Conservation (phyloP, 2,888 invertebrate genomes). For the Lutraria lutraria region DNA sequence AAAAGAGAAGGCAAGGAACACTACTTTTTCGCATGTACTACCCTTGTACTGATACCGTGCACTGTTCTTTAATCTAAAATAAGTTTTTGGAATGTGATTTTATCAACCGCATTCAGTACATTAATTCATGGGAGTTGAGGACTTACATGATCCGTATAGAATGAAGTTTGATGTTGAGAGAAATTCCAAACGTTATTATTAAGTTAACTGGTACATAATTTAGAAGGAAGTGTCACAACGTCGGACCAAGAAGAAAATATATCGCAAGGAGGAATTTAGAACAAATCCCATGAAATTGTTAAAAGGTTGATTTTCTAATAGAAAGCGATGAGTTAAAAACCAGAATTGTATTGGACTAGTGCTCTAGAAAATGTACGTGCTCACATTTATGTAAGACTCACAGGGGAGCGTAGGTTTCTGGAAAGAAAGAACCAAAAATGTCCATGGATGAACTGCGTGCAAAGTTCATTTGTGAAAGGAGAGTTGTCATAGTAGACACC, state of each 20-base stretch:
- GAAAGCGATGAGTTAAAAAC: no score
- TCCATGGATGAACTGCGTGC: neutral
- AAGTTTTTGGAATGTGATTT: no score
- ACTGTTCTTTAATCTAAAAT: no score
- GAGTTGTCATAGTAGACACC: neutral
- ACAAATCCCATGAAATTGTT: no score
- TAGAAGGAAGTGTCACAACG: neutral
- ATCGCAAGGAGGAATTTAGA: no score
- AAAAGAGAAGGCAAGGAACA: no score
- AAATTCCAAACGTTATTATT: neutral
- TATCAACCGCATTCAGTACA: neutral
- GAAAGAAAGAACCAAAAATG: neutral
- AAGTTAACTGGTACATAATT: neutral
- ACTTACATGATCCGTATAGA: neutral
- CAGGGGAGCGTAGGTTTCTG: neutral
- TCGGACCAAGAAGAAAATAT: neutral
- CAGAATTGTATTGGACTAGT: neutral
- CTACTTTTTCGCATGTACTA: no score
- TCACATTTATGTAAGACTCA: neutral
- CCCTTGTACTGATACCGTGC: no score
- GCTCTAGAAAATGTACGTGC: neutral
- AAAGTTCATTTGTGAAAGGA: neutral
- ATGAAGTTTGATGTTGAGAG: neutral
- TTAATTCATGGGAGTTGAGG: neutral
- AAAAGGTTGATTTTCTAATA: no score